Base-by-base conservation (phyloP, 2,113 vertebrate species). In the Silurus glanis region DNA sequence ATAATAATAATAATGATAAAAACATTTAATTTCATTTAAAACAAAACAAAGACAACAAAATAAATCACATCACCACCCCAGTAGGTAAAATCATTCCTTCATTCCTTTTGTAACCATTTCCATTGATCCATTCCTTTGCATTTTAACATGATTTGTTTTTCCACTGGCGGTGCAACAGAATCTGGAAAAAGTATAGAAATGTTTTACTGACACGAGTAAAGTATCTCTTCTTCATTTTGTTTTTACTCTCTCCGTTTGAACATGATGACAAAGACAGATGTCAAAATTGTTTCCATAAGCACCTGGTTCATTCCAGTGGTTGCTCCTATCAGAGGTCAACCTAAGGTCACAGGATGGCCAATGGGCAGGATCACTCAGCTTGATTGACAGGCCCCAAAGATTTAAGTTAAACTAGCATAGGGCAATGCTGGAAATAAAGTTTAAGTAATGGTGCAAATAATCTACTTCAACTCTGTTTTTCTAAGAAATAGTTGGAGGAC, bases 171-270 rank as follows among this genome's bases (percentile, higher is more conserved):
- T 87, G 83, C 81, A 71, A 66, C 17, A 75, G 12, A 45, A n/a
- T 64, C 66, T 55, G 51, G 23, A 84, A 82, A 80, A 47, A 74
- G 86, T 71, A 86, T 72, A 83, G 59, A 87, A 86, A 56, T 45
- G 85, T 84, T 86, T 93, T 92, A 94, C 91, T 94, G 94, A 91
- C 94, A 94, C 83, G 49, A 72, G 85, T 89, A 61, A 82, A 94
- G 82, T 87, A 89, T 85, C 79, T 89, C 49, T n/a, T 56, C 7
- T 62, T 37, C 14, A 17, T 10, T 66, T 23, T 23, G 88, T 88
- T 87, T 93, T 93, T 91, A 94, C 87, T 87, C 87, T 91, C 88
- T 89, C 91, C 91, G 92, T 90, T 93, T 91, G 91, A 90, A 87
- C 19, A 74, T 86, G 88, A 64, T 94, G 93, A 94, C 92, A 94